Percentiles rank a stretch among this genome's conserved stretches.
Conservation (phyloP, 1,140 invertebrate species). For the Drosophila tristis region DNA sequence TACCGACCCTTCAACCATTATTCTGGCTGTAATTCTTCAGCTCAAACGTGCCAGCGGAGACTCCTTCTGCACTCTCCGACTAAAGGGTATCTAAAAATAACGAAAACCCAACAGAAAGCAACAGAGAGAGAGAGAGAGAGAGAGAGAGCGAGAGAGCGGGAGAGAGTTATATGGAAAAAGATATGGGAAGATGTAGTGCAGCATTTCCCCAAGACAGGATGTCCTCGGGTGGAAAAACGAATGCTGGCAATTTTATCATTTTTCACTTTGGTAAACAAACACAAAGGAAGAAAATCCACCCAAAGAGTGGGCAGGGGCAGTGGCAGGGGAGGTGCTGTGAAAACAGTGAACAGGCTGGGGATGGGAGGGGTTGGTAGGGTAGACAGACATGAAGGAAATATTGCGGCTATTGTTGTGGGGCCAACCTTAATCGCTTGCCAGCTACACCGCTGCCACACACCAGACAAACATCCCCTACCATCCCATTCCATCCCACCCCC, state of each 20-base stretch:
- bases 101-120: background rate
- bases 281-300: conserved; percentile 49
- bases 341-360: background rate
- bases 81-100: too few relatives aligned
- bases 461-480: background rate
- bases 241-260: conserved; percentile 71
- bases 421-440: conserved; percentile 54
- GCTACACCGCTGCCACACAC: background rate
- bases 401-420: conserved; percentile 61
- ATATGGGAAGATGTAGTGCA: too few relatives aligned
- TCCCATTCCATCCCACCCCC: too few relatives aligned
- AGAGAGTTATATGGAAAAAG: too few relatives aligned
- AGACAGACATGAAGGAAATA: conserved; percentile 37
- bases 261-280: conserved; percentile 77
- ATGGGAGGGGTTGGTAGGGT: background rate
- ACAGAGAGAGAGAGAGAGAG: background rate
- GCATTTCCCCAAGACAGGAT: conserved; percentile 26
- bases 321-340: background rate
- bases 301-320: too few relatives aligned
- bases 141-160: background rate
- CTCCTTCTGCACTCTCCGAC: too few relatives aligned
- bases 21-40: too few relatives aligned
- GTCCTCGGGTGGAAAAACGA: conserved; percentile 51
- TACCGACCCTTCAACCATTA: too few relatives aligned
- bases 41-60: too few relatives aligned